A percentile compares a stretch with the other conserved stretches of the same genome.
phyloP scores from a whole-genome alignment of 64 coral and sea anemone species.

The Acropora tenuis region DNA sequence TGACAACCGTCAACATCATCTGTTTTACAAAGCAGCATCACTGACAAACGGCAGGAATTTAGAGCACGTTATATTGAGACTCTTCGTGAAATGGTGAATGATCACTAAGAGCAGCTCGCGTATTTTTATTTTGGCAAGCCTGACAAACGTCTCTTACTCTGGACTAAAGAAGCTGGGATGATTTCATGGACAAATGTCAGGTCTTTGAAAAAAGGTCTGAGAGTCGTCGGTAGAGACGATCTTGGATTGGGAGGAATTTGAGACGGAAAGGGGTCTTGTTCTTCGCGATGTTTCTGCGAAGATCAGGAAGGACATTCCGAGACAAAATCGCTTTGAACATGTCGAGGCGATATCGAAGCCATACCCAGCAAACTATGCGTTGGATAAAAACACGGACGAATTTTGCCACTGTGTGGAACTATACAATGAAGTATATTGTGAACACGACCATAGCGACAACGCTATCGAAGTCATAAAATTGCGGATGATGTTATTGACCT shows the following conservation, averaged over 20 bases:
- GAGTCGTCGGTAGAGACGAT: background rate
- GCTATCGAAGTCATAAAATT: no score
- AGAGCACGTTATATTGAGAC: no score
- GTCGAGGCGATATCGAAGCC: background rate
- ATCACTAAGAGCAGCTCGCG: background rate
- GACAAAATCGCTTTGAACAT: background rate
- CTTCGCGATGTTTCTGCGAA: background rate
- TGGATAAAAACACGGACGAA: background rate
- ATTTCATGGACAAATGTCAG: background rate
- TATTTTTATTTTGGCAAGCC: background rate
- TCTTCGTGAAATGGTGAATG: no score
- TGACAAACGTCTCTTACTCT: no score
- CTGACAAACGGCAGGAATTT: no score
- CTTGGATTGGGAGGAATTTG: background rate
- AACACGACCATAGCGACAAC: no score
- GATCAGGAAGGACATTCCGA: background rate
- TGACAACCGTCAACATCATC: no score
- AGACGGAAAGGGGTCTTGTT: constrained; percentile 10
- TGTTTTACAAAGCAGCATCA: no score
- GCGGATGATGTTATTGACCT: no score
- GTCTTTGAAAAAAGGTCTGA: background rate
- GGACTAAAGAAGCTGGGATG: background rate
- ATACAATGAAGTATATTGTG: no score
- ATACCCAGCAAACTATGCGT: background rate
- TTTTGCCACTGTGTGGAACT: no score